phyloP scores from a whole-genome alignment of 2,797 vertebrate genomes.

The Morelia viridis region DNA sequence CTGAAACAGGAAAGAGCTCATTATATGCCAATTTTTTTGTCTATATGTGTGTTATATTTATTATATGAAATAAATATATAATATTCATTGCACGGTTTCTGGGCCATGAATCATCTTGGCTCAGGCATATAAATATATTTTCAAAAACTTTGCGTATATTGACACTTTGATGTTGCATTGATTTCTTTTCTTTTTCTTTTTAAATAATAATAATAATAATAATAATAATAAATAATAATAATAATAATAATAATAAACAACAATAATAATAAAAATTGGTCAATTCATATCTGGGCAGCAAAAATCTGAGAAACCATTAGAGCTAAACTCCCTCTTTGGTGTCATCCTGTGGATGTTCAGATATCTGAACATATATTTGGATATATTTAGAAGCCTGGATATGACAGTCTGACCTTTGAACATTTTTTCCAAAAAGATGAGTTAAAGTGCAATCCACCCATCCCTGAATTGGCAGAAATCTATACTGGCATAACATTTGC shows the following conservation, averaged over 20 bases:
- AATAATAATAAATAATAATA: no score
- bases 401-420: background rate
- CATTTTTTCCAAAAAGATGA: background rate
- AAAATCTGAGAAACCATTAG: background rate
- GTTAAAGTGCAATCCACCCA: background rate
- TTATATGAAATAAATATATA: background rate
- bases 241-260: no score
- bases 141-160: background rate
- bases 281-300: background rate
- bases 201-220: background rate
- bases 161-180: no score
- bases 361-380: background rate
- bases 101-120: background rate
- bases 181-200: background rate
- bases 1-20: background rate
- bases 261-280: no score
- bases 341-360: background rate
- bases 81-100: background rate
- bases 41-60: background rate
- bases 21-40: background rate
- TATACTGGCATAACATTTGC: background rate
- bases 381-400: background rate
- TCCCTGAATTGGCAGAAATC: background rate
- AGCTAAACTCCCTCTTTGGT: background rate
- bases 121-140: background rate